phyloP scores from a whole-genome alignment of 2,888 invertebrate species.

The Diarsia mendica region DNA sequence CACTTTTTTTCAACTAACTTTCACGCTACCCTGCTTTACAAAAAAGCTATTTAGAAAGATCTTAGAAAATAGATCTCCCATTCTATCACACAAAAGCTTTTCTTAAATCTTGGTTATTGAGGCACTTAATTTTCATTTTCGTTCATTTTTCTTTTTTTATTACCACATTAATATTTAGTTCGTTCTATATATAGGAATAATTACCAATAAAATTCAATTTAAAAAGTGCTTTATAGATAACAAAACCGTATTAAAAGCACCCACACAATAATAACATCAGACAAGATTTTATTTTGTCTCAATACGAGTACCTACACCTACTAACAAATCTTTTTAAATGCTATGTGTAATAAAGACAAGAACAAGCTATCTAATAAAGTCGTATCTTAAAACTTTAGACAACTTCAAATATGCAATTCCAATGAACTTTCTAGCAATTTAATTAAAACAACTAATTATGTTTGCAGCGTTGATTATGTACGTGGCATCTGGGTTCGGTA shows the following conservation, averaged over 20 bases:
- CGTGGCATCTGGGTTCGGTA: slow-evolving; percentile 91
- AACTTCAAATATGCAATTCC: slow-evolving; percentile 27
- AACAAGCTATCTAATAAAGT: slow-evolving; percentile 9
- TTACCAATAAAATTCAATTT: slow-evolving; percentile 7
- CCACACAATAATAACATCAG: neutral
- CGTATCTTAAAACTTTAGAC: slow-evolving; percentile 11
- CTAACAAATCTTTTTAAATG: neutral
- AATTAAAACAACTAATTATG: slow-evolving; percentile 52
- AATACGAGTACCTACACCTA: slow-evolving; percentile 6
- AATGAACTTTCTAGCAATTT: slow-evolving; percentile 41
- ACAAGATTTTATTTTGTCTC: neutral
- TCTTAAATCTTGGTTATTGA: slow-evolving; percentile 39
- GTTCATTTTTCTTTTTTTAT: neutral
- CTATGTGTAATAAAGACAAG: neutral
- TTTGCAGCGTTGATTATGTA: slow-evolving; percentile 90
- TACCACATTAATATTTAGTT: neutral
- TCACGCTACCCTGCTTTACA: neutral
- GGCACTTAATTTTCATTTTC: slow-evolving; percentile 18
- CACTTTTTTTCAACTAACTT: slow-evolving; percentile 15
- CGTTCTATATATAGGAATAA: slow-evolving; percentile 15
- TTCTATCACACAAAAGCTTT: slow-evolving; percentile 36
- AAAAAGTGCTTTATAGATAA: neutral
- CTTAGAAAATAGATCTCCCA: slow-evolving; percentile 26
- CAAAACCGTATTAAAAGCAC: neutral
- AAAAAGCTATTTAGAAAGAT: slow-evolving; percentile 35